Evolutionary conservation across 2,113 vertebrate genomes (phyloP), one percentile per base, ranked within the genome.

Genomic region (Cepphus grylle): DNA sequence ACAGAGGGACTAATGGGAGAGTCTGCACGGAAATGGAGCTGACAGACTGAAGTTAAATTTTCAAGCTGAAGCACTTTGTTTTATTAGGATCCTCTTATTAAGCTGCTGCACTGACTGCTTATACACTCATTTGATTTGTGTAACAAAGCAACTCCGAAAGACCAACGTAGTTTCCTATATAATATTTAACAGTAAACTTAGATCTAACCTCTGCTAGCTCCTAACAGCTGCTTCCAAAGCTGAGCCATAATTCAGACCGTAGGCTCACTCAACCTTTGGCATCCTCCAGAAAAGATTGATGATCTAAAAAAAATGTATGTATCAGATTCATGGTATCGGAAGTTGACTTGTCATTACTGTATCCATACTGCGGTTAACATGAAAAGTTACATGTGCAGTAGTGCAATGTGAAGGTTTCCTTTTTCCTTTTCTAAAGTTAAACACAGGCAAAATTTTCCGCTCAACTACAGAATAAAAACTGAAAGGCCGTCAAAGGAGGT

Each of bases 211-310:
- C 50, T 1, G 1, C 42, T 77, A 73, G 78, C 23, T 69, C 43
- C 81, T 72, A 87, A 69, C 66, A 94, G 74, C 73, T 88, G 74
- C 20, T 91, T 91, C 59, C 38, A 78, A 80, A 80, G 45, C 52
- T 58, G 45, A 94, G 66, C n/a, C 42, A n/a, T 94, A 95, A 90
- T 70, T 95, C 91, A 95, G 65, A 69, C 32, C 59, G 32, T 12
- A 56, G 66, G 70, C 23, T 94, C 74, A 45, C 30, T 78, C 66
- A 87, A 5, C 17, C 55, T 88, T 62, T 67, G 78, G n/a, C 63
- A 88, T 74, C 12, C 34, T 77, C 43, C 47, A 80, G 81, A 73
- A 73, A 88, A 88, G 81, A 95, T 0, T 70, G 49, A 89, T 79
- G 73, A 43, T 38, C n/a, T 79, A 61, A 82, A 58, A 69, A 67